phyloP scores from a whole-genome alignment of 2,797 vertebrate genomes.

The Falco novaeseelandiae region DNA sequence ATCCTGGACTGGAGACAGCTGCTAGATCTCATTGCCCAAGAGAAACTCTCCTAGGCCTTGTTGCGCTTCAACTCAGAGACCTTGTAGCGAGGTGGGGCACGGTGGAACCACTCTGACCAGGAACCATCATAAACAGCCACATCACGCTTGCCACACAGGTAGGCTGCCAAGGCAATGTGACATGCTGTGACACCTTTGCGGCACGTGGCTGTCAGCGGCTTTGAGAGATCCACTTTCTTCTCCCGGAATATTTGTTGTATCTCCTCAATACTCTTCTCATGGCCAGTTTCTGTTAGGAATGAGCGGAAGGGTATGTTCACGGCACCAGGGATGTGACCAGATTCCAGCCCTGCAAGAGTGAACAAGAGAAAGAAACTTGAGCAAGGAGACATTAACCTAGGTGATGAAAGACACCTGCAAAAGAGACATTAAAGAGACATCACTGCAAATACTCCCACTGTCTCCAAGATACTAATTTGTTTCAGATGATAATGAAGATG shows the following conservation, averaged over 20 bases:
- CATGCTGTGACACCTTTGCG: constrained; percentile 94
- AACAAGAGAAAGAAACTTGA: background rate
- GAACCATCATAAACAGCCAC: constrained; percentile 92
- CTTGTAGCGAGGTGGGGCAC: constrained; percentile 81
- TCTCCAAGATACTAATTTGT: background rate
- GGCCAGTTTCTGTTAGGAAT: constrained; percentile 85
- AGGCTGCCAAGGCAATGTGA: constrained; percentile 88
- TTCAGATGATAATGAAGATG: background rate
- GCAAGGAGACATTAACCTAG: background rate
- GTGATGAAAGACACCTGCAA: background rate
- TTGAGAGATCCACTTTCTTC: constrained; percentile 84
- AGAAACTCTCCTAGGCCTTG: constrained; percentile 55
- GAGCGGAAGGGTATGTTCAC: constrained; percentile 90
- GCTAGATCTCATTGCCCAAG: rapidly evolving
- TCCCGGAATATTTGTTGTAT: constrained; percentile 82
- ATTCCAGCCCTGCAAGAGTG: constrained; percentile 77
- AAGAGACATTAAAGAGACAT: background rate
- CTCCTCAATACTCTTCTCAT: constrained; percentile 80
- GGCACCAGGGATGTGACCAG: constrained; percentile 87
- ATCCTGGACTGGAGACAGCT: background rate
- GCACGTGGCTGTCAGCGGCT: constrained; percentile 85
- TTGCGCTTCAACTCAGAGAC: constrained; percentile 79
- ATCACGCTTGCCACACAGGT: constrained; percentile 85
- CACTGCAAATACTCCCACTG: background rate
- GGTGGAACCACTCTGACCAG: constrained; percentile 91